Percentiles rank a stretch among this genome's conserved stretches.
Evolutionary conservation across 2,888 invertebrate species (phyloP).

Genomic region (Leuctra nigra): DNA sequence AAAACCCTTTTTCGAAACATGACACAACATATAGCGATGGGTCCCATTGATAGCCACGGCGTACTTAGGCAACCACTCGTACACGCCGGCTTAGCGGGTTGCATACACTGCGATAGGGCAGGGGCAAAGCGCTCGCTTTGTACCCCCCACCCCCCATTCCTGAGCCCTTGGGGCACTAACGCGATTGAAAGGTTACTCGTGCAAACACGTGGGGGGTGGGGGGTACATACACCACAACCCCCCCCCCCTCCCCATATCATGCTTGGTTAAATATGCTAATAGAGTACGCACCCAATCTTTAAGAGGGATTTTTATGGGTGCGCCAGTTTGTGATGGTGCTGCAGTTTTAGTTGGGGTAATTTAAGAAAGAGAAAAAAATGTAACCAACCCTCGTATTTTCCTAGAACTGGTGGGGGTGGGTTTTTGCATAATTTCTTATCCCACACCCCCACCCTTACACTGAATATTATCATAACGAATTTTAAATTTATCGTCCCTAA

Average conservation of each 20-base stretch:
- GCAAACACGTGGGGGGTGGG: constrained; percentile 8
- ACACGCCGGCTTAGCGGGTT: not conserved
- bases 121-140: not conserved
- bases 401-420: constrained; percentile 6
- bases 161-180: not conserved
- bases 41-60: too few relatives aligned
- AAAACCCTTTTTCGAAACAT: too few relatives aligned
- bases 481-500: not conserved
- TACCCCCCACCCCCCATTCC: not conserved
- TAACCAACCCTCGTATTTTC: constrained; percentile 2
- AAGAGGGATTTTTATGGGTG: not conserved
- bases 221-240: not conserved
- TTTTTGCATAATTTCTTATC: constrained; percentile 6
- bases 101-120: not conserved
- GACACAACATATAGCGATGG: too few relatives aligned
- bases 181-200: constrained; percentile 17
- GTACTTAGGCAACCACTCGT: not conserved
- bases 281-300: not conserved
- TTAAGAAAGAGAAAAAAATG: constrained; percentile 2
- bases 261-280: constrained; percentile 24
- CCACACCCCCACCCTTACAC: not conserved
- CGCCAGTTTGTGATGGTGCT: constrained; percentile 7
- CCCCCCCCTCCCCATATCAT: constrained; percentile 14
- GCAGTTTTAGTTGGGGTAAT: constrained; percentile 10
- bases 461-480: not conserved